These are phyloP conservation scores for Brachionus calyciflorus DNA, from an alignment of 1,140 invertebrate species.

Conservation along the genomic window DNA sequence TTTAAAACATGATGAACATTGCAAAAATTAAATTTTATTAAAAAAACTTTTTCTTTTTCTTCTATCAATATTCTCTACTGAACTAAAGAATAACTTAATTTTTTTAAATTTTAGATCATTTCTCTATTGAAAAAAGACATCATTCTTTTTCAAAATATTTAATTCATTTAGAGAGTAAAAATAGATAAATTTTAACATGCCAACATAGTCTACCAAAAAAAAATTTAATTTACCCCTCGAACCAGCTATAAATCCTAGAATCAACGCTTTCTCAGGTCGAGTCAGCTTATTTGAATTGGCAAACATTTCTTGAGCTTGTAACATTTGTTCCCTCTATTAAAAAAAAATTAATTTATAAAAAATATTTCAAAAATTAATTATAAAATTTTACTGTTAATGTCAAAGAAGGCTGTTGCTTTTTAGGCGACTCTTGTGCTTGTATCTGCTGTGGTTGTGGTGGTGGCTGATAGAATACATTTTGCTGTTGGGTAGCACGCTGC, in stretches of 20 bases:
- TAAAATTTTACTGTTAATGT: background rate
- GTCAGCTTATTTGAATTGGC: conserved; percentile 89
- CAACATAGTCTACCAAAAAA: too few relatives aligned
- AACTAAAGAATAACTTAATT: too few relatives aligned
- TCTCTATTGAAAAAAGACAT: too few relatives aligned
- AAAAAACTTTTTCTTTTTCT: too few relatives aligned
- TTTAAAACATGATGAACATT: too few relatives aligned
- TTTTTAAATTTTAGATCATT: too few relatives aligned
- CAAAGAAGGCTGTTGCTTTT: background rate
- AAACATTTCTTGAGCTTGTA: conserved; percentile 96
- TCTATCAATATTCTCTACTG: too few relatives aligned
- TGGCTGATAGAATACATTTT: background rate
- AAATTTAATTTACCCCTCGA: conserved; percentile 70
- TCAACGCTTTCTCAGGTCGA: conserved; percentile 89
- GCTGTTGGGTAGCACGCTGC: background rate
- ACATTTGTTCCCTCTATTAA: conserved; percentile 80
- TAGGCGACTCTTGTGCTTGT: background rate
- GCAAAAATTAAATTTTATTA: too few relatives aligned
- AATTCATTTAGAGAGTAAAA: too few relatives aligned
- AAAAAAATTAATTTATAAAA: conserved; percentile 6
- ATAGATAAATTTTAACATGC: too few relatives aligned
- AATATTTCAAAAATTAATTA: background rate
- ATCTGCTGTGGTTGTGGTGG: background rate
- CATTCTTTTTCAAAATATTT: too few relatives aligned
- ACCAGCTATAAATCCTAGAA: conserved; percentile 95